Conservation (phyloP, 2,797 vertebrate genomes). For the Babyrousa celebensis region DNA sequence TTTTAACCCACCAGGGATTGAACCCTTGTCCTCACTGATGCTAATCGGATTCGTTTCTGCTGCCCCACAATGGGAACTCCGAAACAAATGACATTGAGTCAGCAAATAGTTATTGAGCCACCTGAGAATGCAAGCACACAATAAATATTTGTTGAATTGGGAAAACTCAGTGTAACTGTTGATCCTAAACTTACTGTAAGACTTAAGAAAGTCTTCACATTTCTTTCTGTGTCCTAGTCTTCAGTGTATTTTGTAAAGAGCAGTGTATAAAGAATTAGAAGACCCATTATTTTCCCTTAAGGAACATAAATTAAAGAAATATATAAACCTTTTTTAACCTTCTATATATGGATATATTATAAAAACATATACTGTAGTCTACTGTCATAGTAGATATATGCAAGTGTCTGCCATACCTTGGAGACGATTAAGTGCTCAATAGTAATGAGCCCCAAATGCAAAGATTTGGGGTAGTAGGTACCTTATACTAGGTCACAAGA, state of each 20-base stretch:
- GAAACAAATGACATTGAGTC: not conserved
- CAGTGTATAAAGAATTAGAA: not conserved
- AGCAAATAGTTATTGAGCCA: not conserved
- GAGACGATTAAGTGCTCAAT: not conserved
- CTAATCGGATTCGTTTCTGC: too few species aligned
- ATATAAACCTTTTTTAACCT: not conserved
- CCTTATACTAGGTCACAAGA: not conserved
- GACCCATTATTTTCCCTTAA: slow-evolving; percentile 5
- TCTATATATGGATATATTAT: not conserved
- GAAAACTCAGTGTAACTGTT: not conserved
- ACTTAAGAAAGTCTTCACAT: slow-evolving; percentile 5
- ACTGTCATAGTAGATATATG: not conserved
- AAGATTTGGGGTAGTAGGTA: not conserved
- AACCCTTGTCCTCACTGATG: too few species aligned
- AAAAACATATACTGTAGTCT: not conserved
- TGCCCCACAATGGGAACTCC: too few species aligned
- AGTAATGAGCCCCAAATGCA: not conserved
- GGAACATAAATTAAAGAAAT: not conserved
- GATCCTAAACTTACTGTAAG: slow-evolving; percentile 18
- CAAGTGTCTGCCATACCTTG: not conserved
- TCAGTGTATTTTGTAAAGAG: slow-evolving; percentile 28
- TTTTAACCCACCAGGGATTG: too few species aligned
- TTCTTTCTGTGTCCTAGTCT: not conserved
- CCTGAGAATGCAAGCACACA: not conserved
- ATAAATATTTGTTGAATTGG: slow-evolving; percentile 14